Percentiles rank a stretch among this genome's conserved stretches.
Evolutionary conservation across 2,888 invertebrate species (phyloP).

Genomic region (Drosophila borealis): DNA sequence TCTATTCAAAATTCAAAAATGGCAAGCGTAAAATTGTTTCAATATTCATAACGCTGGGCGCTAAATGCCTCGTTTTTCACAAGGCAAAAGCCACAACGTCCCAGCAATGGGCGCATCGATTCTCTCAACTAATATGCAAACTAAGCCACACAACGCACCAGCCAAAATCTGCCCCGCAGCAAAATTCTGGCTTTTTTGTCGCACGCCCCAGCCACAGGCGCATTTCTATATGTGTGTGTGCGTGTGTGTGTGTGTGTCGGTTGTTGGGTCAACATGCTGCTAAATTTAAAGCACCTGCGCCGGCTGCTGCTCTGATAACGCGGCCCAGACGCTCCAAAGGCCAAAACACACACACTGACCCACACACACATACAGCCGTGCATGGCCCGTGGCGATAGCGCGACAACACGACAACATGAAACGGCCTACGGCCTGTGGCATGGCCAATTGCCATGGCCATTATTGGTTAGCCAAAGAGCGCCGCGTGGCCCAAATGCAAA

Average conservation of each 20-base stretch:
- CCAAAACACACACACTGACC: conserved; percentile 2
- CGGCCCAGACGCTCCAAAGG: conserved; percentile 40
- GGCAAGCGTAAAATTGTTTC: conserved; percentile 80
- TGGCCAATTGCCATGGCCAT: conserved; percentile 74
- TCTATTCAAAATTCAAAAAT: conserved; percentile 78
- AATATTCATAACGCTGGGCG: conserved; percentile 79
- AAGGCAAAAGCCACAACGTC: conserved; percentile 19
- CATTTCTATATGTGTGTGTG: conserved; percentile 12
- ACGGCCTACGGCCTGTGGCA: conserved; percentile 39
- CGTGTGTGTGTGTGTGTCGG: conserved; percentile 10
- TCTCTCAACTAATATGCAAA: conserved; percentile 62
- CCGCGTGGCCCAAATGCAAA: conserved; percentile 75
- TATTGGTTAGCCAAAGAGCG: conserved; percentile 75
- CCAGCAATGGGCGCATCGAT: conserved; percentile 33
- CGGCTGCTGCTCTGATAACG: conserved; percentile 61
- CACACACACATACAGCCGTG: conserved; percentile 7
- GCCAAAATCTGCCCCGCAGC: conserved; percentile 16
- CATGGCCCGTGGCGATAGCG: conserved; percentile 71
- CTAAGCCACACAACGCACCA: conserved; percentile 38
- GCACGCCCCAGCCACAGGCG: conserved; percentile 27
- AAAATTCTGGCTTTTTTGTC: conserved; percentile 34
- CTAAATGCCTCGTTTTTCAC: conserved; percentile 71
- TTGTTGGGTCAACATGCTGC: conserved; percentile 66
- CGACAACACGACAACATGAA: conserved; percentile 27
- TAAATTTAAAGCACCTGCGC: conserved; percentile 77